Evolutionary conservation across 2,888 invertebrate genomes (phyloP).

Genomic region (Acholoe squamosa): DNA sequence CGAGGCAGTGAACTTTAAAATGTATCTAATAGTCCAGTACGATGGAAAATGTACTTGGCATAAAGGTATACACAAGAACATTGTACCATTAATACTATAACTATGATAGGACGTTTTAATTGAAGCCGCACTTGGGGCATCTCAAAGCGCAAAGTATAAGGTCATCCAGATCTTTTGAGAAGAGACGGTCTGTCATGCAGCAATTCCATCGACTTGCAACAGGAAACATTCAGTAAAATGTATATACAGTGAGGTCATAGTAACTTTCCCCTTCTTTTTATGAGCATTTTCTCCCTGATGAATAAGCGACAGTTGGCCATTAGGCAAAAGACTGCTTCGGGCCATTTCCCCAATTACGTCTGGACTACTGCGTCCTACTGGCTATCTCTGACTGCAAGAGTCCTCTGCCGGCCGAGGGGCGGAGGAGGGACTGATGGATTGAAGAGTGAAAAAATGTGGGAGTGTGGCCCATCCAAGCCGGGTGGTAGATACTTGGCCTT

Average conservation of each 20-base stretch:
- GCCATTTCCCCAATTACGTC: conserved; percentile 13
- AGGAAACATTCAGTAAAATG: too few species aligned
- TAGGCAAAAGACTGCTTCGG: neutral
- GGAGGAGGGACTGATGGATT: neutral
- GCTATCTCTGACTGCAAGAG: conserved; percentile 18
- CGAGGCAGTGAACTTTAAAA: too few species aligned
- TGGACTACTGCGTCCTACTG: neutral
- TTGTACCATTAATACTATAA: too few species aligned
- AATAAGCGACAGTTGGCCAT: conserved; percentile 4
- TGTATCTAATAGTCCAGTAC: too few species aligned
- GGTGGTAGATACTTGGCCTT: neutral
- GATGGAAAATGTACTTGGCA: neutral
- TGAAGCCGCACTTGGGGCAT: too few species aligned
- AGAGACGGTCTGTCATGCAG: too few species aligned
- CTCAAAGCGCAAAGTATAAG: too few species aligned
- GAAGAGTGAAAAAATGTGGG: conserved; percentile 5
- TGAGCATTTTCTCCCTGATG: neutral
- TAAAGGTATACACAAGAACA: neutral
- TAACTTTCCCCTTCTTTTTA: neutral
- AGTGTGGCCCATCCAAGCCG: conserved; percentile 3
- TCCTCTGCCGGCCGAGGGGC: neutral
- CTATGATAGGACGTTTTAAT: too few species aligned
- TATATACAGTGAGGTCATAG: neutral
- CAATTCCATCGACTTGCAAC: too few species aligned
- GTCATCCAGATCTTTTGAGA: too few species aligned